Evolutionary conservation across 2,797 vertebrate genomes (phyloP).

Genomic region (Alexandromys oeconomus): DNA sequence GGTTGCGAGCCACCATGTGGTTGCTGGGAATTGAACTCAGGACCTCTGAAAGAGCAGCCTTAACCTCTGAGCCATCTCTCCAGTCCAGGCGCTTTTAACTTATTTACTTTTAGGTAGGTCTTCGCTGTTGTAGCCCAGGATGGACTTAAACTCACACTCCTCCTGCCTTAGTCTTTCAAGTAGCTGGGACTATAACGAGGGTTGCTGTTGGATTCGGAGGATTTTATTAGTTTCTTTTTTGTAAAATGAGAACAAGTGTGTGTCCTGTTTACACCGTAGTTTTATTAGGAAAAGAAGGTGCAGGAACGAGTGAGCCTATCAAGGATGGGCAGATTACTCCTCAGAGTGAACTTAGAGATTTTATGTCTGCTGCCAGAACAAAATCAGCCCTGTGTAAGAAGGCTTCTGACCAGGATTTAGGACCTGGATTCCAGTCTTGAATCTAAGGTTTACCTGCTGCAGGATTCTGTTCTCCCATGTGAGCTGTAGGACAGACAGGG

Average conservation of each 20-base stretch:
- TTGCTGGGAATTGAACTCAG: too few relatives aligned
- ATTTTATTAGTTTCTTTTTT: not conserved
- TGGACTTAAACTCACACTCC: not conserved
- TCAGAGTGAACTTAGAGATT: not conserved
- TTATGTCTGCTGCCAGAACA: not conserved
- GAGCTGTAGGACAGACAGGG: not conserved
- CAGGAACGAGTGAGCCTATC: not conserved
- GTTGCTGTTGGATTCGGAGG: too few relatives aligned
- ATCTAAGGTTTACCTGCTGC: not conserved
- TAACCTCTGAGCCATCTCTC: too few relatives aligned
- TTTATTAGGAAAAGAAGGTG: not conserved
- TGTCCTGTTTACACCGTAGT: not conserved
- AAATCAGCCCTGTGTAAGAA: not conserved
- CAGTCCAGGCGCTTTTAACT: not conserved
- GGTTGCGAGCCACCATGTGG: too few relatives aligned
- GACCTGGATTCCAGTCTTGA: not conserved
- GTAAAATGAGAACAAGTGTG: not conserved
- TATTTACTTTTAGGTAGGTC: not conserved
- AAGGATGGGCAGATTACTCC: not conserved
- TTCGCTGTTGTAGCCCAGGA: not conserved
- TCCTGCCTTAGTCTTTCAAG: not conserved
- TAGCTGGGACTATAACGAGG: not conserved
- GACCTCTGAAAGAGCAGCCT: too few relatives aligned
- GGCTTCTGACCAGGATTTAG: not conserved
- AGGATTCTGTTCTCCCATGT: not conserved